Percentiles rank a stretch among this genome's conserved stretches.
Evolutionary conservation across 2,797 vertebrate genomes (phyloP).

Genomic region (Rousettus madagascariensis): DNA sequence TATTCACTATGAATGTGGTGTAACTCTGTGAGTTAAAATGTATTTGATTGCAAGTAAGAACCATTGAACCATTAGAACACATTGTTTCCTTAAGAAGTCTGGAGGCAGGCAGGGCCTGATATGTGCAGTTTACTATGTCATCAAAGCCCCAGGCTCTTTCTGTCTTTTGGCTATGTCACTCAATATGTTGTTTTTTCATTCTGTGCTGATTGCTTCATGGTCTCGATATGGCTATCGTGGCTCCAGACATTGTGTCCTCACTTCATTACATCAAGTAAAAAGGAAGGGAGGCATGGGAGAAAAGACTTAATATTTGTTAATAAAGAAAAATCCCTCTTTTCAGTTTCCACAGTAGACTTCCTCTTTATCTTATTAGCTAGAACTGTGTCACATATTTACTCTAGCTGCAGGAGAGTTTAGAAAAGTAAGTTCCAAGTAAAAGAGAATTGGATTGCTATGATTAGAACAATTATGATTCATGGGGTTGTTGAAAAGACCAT

Average conservation of each 20-base stretch:
- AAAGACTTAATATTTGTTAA: neutral
- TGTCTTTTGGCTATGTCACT: neutral
- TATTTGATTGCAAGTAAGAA: neutral
- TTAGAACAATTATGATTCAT: neutral
- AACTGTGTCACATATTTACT: neutral
- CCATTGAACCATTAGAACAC: neutral
- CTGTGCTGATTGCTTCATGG: neutral
- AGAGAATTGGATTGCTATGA: neutral
- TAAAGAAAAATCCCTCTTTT: constrained; percentile 1
- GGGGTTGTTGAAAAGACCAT: neutral
- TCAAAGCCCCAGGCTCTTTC: neutral
- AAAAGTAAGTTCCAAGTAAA: neutral
- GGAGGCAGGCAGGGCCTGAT: neutral
- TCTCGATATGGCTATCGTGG: neutral
- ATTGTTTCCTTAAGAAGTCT: neutral
- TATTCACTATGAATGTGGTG: neutral
- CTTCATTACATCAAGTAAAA: neutral
- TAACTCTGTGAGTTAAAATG: neutral
- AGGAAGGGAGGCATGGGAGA: neutral
- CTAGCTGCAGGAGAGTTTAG: neutral
- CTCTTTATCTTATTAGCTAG: neutral
- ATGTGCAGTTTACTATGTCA: neutral
- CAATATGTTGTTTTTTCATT: neutral
- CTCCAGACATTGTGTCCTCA: neutral
- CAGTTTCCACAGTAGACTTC: neutral